Evolutionary conservation across 2,797 vertebrate species (phyloP).

Genomic region (Heteromormyrus szaboi): DNA sequence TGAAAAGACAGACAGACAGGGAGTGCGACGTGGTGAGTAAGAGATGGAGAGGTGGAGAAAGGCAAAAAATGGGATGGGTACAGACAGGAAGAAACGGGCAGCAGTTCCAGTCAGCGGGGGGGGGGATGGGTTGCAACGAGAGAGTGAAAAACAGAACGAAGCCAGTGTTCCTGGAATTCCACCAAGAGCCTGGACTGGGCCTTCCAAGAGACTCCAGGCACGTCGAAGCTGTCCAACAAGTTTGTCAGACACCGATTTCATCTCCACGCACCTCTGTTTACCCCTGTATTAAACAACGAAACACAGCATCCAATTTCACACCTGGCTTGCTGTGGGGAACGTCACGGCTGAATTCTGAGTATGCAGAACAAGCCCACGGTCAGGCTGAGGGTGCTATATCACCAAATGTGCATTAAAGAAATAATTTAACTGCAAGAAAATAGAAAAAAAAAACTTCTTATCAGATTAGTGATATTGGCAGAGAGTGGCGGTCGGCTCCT

Average conservation of each 20-base stretch:
- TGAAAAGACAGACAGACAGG: not conserved
- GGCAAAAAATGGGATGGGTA: conserved; percentile 17
- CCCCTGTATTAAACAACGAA: conserved; percentile 63
- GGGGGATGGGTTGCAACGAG: not conserved
- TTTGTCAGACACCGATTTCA: conserved; percentile 40
- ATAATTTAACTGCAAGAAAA: not conserved
- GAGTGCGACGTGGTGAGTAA: not conserved
- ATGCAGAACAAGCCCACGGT: conserved; percentile 21
- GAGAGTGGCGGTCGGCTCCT: conserved; percentile 22
- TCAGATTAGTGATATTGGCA: conserved; percentile 37
- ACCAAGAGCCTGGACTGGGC: conserved; percentile 16
- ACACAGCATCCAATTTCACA: conserved; percentile 68
- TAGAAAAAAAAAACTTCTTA: conserved; percentile 30
- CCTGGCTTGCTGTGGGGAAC: conserved; percentile 46
- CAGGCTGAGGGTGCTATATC: not conserved
- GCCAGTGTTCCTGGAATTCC: not conserved
- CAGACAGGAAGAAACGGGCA: not conserved
- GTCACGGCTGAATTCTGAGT: conserved; percentile 46
- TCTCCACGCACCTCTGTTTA: conserved; percentile 52
- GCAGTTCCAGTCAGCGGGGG: not conserved
- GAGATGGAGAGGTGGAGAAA: conserved; percentile 25
- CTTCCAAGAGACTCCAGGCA: conserved; percentile 33
- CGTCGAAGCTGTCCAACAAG: conserved; percentile 42
- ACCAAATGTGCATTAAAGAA: conserved; percentile 20
- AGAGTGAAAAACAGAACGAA: not conserved